A percentile compares a stretch with the other conserved stretches of the same genome.
phyloP scores from a whole-genome alignment of 2,113 vertebrate genomes.

The human region GRCh38 chr16:86462501-86463000 shows the following conservation, averaged over 20 bases:
- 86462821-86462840: constrained; percentile 70
- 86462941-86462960: fast-evolving
- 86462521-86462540: constrained; percentile 88
- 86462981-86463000: fast-evolving
- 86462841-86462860: constrained; percentile 74
- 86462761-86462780: constrained; percentile 56
- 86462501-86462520: constrained; percentile 84
- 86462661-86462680: neutral
- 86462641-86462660: neutral
- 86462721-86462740: constrained; percentile 68
- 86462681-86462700: neutral
- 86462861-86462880: constrained; percentile 63
- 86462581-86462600: constrained; percentile 45
- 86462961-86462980: fast-evolving
- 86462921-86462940: fast-evolving
- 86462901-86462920: fast-evolving
- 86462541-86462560: constrained; percentile 86
- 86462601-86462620: neutral
- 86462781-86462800: neutral
- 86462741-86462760: constrained; percentile 56
- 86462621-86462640: neutral
- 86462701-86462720: constrained; percentile 28
- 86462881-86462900: constrained; percentile 29
- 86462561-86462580: constrained; percentile 87
- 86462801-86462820: constrained; percentile 60